Base-by-base conservation (phyloP, 2,888 invertebrate genomes). In the Phanerotoma sp. region DNA sequence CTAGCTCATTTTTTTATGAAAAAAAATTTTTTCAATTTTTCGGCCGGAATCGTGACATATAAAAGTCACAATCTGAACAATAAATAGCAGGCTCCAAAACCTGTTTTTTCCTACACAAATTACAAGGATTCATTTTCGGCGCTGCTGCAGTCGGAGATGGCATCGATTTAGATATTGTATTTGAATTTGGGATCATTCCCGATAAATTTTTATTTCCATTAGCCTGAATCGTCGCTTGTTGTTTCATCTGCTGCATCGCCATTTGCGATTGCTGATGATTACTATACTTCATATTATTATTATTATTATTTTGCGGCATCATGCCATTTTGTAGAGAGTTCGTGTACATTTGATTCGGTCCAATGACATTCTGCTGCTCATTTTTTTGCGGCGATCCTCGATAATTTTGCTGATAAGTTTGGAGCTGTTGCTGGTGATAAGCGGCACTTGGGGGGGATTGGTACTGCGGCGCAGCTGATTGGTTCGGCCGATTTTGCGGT, bases 1-100 rank as follows among this genome's bases (percentile, higher is more conserved):
- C n/a, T n/a, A n/a, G n/a, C n/a, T n/a, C n/a, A n/a, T n/a, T n/a
- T n/a, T n/a, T n/a, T n/a, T n/a, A 13, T 16, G 13, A 15, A 13
- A 10, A 16, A 21, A 37, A 21, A 25, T 15, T 13, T 13, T 13
- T 59, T 70, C 64, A 83, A 68, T 82, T 81, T 64, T 83, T 82
- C 38, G 87, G 88, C 71, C 88, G 86, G 77, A 90, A 90, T 70
- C 89, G 82, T 60, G 91, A 91, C 88, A 96, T 89, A 73, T 95
- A 96, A 79, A 90, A 93, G 73, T 93, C 92, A 79, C 95, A 95
- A 78, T 95, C 93, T 46, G 87, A 83, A 78, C 95, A 96, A 74
- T 94, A 95, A 65, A 87, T 83, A 30, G 88, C 86, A 11, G 92
- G 89, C 13, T 88, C 84, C 45, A 82, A 83, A 15, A 93, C 87